phyloP scores from a whole-genome alignment of 2,888 invertebrate genomes.

The Dolichopus griseipennis region DNA sequence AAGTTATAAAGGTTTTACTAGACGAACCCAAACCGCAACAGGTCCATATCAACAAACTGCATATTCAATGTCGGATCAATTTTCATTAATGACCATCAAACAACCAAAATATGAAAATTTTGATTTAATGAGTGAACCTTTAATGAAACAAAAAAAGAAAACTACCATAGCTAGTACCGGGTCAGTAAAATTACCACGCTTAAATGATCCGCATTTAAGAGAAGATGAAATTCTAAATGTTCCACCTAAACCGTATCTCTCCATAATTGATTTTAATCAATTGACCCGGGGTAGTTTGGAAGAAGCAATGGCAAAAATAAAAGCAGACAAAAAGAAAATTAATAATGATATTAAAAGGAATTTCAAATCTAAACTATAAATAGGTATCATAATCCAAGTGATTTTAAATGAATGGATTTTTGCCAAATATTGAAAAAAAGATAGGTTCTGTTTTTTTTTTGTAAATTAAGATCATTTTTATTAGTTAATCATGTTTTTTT shows the following conservation, averaged over 20 bases:
- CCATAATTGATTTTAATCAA: conserved; percentile 65
- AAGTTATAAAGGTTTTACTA: background rate
- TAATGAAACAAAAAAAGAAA: conserved; percentile 20
- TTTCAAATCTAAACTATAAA: background rate
- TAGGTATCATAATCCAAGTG: background rate
- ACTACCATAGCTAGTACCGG: conserved; percentile 16
- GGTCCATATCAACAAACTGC: conserved; percentile 20
- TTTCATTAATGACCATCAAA: conserved; percentile 34
- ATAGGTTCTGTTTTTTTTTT: background rate
- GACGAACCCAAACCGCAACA: background rate
- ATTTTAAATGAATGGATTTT: background rate
- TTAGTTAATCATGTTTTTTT: too few relatives aligned
- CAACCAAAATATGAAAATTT: conserved; percentile 31
- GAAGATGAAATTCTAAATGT: conserved; percentile 34
- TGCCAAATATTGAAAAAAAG: background rate
- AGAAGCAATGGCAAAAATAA: conserved; percentile 33
- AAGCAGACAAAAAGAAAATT: background rate
- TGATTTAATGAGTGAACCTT: conserved; percentile 27
- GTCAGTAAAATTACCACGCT: conserved; percentile 20
- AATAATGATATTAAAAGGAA: background rate
- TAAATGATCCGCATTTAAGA: conserved; percentile 20
- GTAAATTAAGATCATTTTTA: background rate
- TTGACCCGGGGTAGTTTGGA: conserved; percentile 55
- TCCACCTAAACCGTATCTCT: conserved; percentile 54
- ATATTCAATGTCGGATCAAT: conserved; percentile 34